Evolutionary conservation across 2,888 invertebrate species (phyloP).

Genomic region (Limnephilus rhombicus): DNA sequence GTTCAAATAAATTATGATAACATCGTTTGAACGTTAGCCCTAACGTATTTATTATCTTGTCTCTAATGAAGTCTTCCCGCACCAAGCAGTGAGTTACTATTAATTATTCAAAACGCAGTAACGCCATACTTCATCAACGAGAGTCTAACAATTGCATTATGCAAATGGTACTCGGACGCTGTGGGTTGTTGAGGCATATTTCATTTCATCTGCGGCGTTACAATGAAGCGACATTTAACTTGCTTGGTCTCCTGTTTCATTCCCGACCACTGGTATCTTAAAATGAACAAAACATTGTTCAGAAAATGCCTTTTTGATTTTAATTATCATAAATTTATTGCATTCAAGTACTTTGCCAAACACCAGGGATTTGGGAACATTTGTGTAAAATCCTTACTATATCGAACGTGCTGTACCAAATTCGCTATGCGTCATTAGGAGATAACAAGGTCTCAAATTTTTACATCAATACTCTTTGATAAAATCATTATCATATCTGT

Average conservation of each 20-base stretch:
- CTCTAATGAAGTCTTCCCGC: not conserved
- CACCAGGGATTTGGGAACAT: no score
- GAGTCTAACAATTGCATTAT: not conserved
- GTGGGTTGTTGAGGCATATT: not conserved
- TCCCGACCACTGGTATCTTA: not conserved
- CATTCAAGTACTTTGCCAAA: no score
- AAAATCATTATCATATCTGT: no score
- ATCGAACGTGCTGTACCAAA: no score
- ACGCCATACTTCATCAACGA: not conserved
- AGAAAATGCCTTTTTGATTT: no score
- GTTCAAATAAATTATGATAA: no score
- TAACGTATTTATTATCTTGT: not conserved
- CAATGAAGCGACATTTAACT: not conserved
- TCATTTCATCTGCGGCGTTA: not conserved
- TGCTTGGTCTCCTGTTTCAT: not conserved
- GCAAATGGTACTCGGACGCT: not conserved
- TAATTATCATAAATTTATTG: no score
- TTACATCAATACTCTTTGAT: no score
- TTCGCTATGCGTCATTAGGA: no score
- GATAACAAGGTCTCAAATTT: no score
- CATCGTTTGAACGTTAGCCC: not conserved
- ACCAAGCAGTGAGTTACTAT: not conserved
- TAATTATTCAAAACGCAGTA: not conserved
- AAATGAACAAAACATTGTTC: not conserved
- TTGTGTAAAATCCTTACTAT: no score